A percentile compares a stretch with the other conserved stretches of the same genome.
Evolutionary conservation across 1,140 invertebrate genomes (phyloP).

Genomic region (Mactra quadrangularis): DNA sequence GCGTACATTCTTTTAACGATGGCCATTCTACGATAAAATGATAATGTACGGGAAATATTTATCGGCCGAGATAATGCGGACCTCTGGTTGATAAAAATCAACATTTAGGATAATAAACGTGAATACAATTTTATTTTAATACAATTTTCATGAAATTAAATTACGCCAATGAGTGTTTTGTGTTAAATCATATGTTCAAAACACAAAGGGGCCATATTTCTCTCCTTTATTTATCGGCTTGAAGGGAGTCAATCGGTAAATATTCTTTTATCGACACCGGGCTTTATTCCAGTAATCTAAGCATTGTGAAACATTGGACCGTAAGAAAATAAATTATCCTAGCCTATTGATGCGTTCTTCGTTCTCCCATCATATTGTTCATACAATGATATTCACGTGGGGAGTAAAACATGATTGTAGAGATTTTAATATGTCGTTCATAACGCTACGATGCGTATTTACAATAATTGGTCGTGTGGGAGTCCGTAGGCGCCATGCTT

Average conservation of each 20-base stretch:
- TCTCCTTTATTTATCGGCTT: conserved; percentile 1
- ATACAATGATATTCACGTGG: background rate
- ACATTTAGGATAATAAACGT: background rate
- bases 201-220: background rate
- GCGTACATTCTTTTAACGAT: too few relatives aligned
- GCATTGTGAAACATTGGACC: conserved; percentile 22
- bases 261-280: conserved; percentile 5
- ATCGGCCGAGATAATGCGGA: too few relatives aligned
- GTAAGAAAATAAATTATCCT: conserved; percentile 11
- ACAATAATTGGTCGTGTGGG: conserved; percentile 3
- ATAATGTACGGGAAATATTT: too few relatives aligned
- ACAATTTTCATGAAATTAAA: conserved; percentile 10
- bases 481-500: background rate
- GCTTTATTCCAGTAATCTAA: conserved; percentile 10
- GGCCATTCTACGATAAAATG: too few relatives aligned
- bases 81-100: conserved; percentile 16
- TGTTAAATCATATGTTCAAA: conserved; percentile 17
- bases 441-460: background rate
- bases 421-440: background rate
- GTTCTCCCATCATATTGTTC: conserved; percentile 7
- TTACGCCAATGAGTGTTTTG: background rate
- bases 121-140: conserved; percentile 32
- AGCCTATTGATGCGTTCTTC: background rate
- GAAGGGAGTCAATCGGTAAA: conserved; percentile 21
- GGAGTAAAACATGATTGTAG: background rate